Evolutionary conservation across 2,888 invertebrate species (phyloP).

Genomic region (Phania funesta): DNA sequence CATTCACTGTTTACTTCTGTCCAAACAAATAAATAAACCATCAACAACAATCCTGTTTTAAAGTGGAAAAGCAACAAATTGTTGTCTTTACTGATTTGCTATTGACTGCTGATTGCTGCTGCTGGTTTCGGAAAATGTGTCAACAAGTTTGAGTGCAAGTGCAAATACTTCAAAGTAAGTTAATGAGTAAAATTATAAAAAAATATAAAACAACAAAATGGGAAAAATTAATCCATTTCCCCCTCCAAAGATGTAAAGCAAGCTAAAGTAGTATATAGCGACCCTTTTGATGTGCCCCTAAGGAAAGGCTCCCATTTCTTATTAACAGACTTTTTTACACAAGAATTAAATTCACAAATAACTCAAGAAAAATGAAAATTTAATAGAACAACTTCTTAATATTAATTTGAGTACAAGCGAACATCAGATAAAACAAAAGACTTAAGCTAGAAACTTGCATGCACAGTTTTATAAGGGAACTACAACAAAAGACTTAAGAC

Average conservation of each 20-base stretch:
- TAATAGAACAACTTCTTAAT: too few species aligned
- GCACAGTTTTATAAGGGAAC: neutral
- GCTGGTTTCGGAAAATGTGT: slow-evolving; percentile 52
- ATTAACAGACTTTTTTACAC: too few species aligned
- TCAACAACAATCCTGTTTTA: neutral
- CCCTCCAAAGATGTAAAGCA: too few species aligned
- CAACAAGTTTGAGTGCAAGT: slow-evolving; percentile 50
- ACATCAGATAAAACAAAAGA: slow-evolving; percentile 14
- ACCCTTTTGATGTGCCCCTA: too few species aligned
- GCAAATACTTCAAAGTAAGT: slow-evolving; percentile 56
- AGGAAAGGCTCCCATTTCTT: too few species aligned
- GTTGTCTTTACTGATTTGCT: neutral
- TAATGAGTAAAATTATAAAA: neutral
- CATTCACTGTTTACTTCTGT: neutral
- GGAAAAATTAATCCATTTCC: too few species aligned
- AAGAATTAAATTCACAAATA: too few species aligned
- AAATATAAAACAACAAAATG: neutral
- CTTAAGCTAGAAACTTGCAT: slow-evolving; percentile 12
- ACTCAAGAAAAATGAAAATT: too few species aligned
- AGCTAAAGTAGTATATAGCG: too few species aligned
- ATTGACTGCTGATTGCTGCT: slow-evolving; percentile 8
- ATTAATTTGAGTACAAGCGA: too few species aligned
- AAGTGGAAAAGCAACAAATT: neutral
- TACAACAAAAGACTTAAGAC: too few species aligned
- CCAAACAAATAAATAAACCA: neutral